Percentiles rank a stretch among this genome's conserved stretches.
phyloP scores from a whole-genome alignment of 2,888 invertebrate genomes.

The Erynnis tages region DNA sequence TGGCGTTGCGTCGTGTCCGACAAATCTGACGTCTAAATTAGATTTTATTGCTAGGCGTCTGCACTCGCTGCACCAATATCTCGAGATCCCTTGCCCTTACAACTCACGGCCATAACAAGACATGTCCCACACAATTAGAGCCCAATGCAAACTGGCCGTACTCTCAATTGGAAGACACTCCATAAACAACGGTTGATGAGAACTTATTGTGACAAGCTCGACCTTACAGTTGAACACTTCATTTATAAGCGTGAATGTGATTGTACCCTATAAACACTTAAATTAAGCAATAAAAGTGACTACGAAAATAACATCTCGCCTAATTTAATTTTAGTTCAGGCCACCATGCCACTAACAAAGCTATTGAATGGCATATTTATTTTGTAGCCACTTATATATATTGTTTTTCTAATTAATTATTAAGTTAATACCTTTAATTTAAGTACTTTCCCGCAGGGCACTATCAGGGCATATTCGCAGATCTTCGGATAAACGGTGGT shows the following conservation, averaged over 20 bases:
- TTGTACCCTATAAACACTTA: constrained; percentile 12
- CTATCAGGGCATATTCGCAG: too few relatives aligned
- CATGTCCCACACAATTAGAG: constrained; percentile 36
- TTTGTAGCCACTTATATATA: too few relatives aligned
- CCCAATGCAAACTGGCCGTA: constrained; percentile 49
- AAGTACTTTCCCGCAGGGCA: too few relatives aligned
- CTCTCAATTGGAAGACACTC: constrained; percentile 64
- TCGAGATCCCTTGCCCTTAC: constrained; percentile 39
- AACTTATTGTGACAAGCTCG: constrained; percentile 61
- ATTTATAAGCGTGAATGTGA: constrained; percentile 20
- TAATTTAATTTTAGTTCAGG: not conserved
- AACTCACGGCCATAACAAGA: not conserved
- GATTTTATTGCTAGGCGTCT: constrained; percentile 79
- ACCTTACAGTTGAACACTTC: constrained; percentile 38
- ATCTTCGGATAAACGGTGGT: too few relatives aligned
- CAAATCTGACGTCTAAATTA: constrained; percentile 81
- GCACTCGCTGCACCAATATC: constrained; percentile 53
- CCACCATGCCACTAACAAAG: too few relatives aligned
- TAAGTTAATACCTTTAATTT: too few relatives aligned
- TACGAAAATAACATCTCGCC: not conserved
- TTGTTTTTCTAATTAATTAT: too few relatives aligned
- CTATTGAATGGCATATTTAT: too few relatives aligned
- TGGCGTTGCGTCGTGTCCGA: constrained; percentile 61
- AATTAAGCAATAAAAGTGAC: constrained; percentile 4
- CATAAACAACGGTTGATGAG: constrained; percentile 64